These are phyloP conservation scores for Oceanodroma leucorhoa DNA, from an alignment of 2,797 vertebrate genomes.

Conservation along the genomic window DNA sequence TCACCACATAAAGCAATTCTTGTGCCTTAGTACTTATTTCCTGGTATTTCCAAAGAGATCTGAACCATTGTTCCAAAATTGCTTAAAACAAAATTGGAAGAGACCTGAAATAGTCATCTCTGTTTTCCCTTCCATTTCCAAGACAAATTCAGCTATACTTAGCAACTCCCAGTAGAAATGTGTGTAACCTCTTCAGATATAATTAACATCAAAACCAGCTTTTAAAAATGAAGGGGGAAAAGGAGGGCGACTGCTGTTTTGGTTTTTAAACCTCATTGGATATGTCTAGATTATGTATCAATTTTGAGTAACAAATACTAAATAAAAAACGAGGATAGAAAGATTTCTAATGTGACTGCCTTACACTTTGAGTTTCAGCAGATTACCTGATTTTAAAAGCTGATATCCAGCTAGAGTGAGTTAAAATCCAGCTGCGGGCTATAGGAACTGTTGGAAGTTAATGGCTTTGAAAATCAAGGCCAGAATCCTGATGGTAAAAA, in stretches of 20 bases:
- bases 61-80: neutral
- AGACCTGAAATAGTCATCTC: neutral
- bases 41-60: neutral
- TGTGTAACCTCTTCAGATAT: neutral
- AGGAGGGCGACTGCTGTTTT: neutral
- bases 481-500: neutral
- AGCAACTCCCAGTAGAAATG: neutral
- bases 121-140: neutral
- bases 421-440: neutral
- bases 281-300: neutral
- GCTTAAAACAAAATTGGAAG: neutral
- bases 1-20: neutral
- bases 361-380: neutral
- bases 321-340: neutral
- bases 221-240: neutral
- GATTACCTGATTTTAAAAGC: neutral
- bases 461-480: neutral
- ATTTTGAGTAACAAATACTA: neutral
- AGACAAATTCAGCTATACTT: neutral
- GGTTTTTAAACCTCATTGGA: neutral
- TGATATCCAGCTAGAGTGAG: neutral
- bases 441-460: neutral
- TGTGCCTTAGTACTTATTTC: neutral
- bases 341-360: neutral
- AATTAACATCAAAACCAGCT: neutral